These are phyloP conservation scores for Galendromus occidentalis DNA, from an alignment of 1,140 invertebrate genomes.

Conservation along the genomic window DNA sequence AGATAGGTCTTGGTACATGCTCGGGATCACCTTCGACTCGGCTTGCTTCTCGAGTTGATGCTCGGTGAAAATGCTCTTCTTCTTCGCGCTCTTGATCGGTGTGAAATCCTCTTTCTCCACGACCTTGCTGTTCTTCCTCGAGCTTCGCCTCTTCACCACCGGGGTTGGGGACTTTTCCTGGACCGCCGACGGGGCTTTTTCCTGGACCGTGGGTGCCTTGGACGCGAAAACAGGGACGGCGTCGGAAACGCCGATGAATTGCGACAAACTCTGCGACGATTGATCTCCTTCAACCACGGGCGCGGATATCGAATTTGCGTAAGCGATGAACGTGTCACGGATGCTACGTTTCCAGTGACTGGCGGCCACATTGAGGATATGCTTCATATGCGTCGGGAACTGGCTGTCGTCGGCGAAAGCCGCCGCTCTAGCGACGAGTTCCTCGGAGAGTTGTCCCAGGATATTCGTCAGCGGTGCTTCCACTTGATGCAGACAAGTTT, in stretches of 20 bases:
- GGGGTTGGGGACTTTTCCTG: neutral
- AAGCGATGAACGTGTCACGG: neutral
- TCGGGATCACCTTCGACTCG: neutral
- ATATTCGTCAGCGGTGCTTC: neutral
- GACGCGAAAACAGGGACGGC: neutral
- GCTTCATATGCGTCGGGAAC: neutral
- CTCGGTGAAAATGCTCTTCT: constrained; percentile 5
- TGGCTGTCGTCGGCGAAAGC: neutral
- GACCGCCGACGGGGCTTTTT: neutral
- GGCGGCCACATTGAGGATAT: neutral
- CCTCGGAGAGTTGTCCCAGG: neutral
- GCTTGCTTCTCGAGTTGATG: constrained; percentile 5
- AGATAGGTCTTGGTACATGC: constrained; percentile 3
- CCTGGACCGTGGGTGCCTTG: neutral
- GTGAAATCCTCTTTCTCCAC: neutral
- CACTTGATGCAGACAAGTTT: neutral
- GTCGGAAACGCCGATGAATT: neutral
- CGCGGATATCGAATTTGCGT: neutral
- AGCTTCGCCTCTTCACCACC: neutral
- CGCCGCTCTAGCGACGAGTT: neutral
- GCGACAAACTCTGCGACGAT: neutral
- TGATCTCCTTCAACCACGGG: neutral
- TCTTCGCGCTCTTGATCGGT: neutral
- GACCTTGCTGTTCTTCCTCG: neutral
- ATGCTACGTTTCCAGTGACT: constrained; percentile 1